Conservation (phyloP, 2,113 vertebrate genomes). For the Hippoglossus stenolepis region DNA sequence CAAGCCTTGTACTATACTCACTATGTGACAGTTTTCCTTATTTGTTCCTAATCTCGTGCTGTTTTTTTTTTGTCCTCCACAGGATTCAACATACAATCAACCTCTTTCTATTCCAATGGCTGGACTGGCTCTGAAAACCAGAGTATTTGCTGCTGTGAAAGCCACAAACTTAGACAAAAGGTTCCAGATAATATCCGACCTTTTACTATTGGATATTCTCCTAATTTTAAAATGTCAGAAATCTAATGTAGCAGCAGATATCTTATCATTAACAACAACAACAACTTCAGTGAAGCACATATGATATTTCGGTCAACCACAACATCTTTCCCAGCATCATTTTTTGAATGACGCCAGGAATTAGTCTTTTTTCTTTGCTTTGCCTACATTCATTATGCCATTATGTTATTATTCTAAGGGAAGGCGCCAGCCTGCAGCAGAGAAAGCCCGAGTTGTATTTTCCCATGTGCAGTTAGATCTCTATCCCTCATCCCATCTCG, state of each 20-base stretch:
- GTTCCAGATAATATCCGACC: slow-evolving; percentile 71
- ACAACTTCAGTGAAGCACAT: neutral
- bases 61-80: slow-evolving; percentile 4
- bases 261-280: neutral
- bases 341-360: slow-evolving; percentile 17
- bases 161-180: slow-evolving; percentile 96
- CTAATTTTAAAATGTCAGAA: neutral
- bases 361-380: slow-evolving; percentile 29
- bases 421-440: slow-evolving; percentile 72
- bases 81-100: slow-evolving; percentile 95
- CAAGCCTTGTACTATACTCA: neutral
- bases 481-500: slow-evolving; percentile 62
- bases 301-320: too few species aligned
- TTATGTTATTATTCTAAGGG: slow-evolving; percentile 63
- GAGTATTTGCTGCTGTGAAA: slow-evolving; percentile 96
- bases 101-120: slow-evolving; percentile 90
- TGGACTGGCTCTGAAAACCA: slow-evolving; percentile 95
- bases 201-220: neutral
- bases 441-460: slow-evolving; percentile 51
- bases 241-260: neutral
- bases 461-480: slow-evolving; percentile 68
- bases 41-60: neutral
- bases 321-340: neutral
- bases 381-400: slow-evolving; percentile 48
- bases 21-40: neutral